Percentiles rank a stretch among this genome's conserved stretches.
These are phyloP conservation scores for Chitala chitala DNA, from an alignment of 2,113 vertebrate species.

Conservation along the genomic window DNA sequence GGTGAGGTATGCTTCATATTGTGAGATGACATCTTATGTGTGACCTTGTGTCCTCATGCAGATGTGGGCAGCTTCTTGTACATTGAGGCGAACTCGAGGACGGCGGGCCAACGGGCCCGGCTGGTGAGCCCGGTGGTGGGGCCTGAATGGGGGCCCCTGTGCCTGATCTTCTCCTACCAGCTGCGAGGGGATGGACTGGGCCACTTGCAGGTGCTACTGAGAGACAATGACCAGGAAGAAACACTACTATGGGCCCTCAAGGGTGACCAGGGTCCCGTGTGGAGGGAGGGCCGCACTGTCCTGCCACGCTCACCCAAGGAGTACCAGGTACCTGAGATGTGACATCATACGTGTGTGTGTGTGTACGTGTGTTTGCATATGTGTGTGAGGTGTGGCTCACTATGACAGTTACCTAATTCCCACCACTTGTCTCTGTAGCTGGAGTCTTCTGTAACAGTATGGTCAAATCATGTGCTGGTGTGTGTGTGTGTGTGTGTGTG, in stretches of 20 bases:
- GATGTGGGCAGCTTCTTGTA: slow-evolving; percentile 77
- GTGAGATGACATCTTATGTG: neutral
- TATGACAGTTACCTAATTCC: too few species aligned
- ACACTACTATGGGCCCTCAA: slow-evolving; percentile 79
- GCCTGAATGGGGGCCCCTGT: slow-evolving; percentile 75
- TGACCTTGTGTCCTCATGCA: slow-evolving; percentile 37
- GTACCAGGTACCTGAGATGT: slow-evolving; percentile 70
- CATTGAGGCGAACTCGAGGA: slow-evolving; percentile 70
- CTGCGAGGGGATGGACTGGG: slow-evolving; percentile 72
- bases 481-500: too few species aligned
- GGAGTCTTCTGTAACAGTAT: too few species aligned
- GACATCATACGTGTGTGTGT: neutral
- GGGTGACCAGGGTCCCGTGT: slow-evolving; percentile 83
- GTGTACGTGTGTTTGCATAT: neutral
- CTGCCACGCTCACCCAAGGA: slow-evolving; percentile 83
- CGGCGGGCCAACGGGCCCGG: slow-evolving; percentile 73
- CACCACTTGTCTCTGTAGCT: too few species aligned
- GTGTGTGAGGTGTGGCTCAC: neutral
- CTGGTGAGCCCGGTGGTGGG: slow-evolving; percentile 81
- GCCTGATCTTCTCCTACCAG: slow-evolving; percentile 88
- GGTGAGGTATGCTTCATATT: too few species aligned
- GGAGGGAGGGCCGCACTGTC: slow-evolving; percentile 88
- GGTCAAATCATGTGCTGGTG: too few species aligned
- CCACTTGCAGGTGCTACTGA: slow-evolving; percentile 74
- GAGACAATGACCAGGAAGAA: slow-evolving; percentile 78